phyloP scores from a whole-genome alignment of 2,797 vertebrate species.

The Dendrocincla tyrannina region DNA sequence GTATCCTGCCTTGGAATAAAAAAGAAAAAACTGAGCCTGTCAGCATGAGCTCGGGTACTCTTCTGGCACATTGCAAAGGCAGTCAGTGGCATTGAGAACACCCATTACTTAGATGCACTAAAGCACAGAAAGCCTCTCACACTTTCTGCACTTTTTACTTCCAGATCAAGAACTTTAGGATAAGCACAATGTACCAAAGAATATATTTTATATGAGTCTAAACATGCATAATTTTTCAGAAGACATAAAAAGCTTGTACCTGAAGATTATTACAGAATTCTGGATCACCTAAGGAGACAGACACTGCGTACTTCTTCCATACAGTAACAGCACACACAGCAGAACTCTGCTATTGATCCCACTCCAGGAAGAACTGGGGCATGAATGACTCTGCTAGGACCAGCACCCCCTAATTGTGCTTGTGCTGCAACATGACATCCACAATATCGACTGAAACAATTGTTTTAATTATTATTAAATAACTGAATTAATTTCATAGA shows the following conservation, averaged over 20 bases:
- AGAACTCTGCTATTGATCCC: neutral
- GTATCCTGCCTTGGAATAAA: neutral
- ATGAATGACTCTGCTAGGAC: neutral
- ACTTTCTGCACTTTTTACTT: neutral
- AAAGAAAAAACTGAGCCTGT: neutral
- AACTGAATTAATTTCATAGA: neutral
- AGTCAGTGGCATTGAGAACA: neutral
- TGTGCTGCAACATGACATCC: neutral
- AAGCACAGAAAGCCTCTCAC: neutral
- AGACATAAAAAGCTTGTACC: neutral
- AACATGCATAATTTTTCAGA: neutral
- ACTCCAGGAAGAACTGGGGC: neutral
- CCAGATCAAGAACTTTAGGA: neutral
- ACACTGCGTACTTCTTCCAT: neutral
- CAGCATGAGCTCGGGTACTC: neutral
- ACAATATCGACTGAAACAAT: neutral
- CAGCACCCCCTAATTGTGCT: neutral
- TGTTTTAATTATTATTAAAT: neutral
- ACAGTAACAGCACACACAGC: neutral
- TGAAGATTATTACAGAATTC: neutral
- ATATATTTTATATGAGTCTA: neutral
- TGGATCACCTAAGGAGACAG: neutral
- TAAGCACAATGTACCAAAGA: neutral
- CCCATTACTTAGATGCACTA: neutral
- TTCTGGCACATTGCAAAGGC: neutral